A percentile compares a stretch with the other conserved stretches of the same genome.
Evolutionary conservation across 2,888 invertebrate species (phyloP).

Genomic region (Ryuthela nishihirai): DNA sequence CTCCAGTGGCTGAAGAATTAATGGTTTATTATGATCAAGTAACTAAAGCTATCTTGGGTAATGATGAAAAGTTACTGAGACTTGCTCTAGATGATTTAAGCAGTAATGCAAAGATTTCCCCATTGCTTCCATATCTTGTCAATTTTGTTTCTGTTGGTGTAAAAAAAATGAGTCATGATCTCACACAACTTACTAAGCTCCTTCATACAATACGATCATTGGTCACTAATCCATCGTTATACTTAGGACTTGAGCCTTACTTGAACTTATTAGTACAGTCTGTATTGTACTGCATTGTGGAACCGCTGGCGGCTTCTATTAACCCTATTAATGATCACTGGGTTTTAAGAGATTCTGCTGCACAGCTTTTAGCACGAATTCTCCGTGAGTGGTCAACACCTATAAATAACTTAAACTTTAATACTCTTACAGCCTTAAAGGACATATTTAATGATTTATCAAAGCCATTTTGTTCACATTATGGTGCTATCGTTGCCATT

Average conservation of each 20-base stretch:
- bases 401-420: slow-evolving; percentile 47
- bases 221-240: slow-evolving; percentile 47
- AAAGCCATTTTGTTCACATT: slow-evolving; percentile 50
- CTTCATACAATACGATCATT: slow-evolving; percentile 49
- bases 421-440: slow-evolving; percentile 45
- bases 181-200: slow-evolving; percentile 48
- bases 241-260: slow-evolving; percentile 49
- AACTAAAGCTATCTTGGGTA: slow-evolving; percentile 49
- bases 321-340: slow-evolving; percentile 50
- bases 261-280: slow-evolving; percentile 47
- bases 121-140: slow-evolving; percentile 49
- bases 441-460: slow-evolving; percentile 48
- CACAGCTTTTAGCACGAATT: slow-evolving; percentile 48
- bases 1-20: slow-evolving; percentile 43
- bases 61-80: slow-evolving; percentile 48
- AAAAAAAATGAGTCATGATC: slow-evolving; percentile 49
- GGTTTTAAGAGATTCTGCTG: slow-evolving; percentile 50
- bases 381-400: slow-evolving; percentile 49
- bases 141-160: slow-evolving; percentile 51
- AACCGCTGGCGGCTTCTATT: slow-evolving; percentile 48
- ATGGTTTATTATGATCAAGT: slow-evolving; percentile 49
- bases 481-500: slow-evolving; percentile 51
- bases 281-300: slow-evolving; percentile 49
- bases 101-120: slow-evolving; percentile 48
- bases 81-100: slow-evolving; percentile 47